Evolutionary conservation across 2,888 invertebrate genomes (phyloP), one percentile per base, ranked within the genome.

Genomic region (Syrphus vitripennis): DNA sequence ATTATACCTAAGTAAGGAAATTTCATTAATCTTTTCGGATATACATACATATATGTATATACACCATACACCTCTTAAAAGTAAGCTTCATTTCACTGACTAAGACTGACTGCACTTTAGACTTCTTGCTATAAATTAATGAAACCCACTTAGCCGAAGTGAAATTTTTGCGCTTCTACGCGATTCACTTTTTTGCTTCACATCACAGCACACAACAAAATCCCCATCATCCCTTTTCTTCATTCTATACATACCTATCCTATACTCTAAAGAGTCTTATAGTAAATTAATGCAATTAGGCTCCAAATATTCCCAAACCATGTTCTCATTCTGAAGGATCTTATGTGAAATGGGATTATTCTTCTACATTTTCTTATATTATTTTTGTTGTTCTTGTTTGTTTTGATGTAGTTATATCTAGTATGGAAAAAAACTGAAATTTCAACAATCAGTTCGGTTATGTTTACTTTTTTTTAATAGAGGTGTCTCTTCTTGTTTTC

Each of bases 201-300:
- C 34, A 26, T 10, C n/a, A 34, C 14, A 19, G 9, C 10, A 14
- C 21, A 61, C 37, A 61, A 42, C 63, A 63, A n/a, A 31, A 12
- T 21, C 31, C 34, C 21, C 21, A n/a, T n/a, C 14, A 12, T 10
- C 45, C 45, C 10, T 34, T 34, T 31, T 19, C 14, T 67, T 5
- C 4, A 14, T 14, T n/a, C 16, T 21, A 6, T 14, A 9, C 12
- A 63, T 24, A 14, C 37, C 2, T 21, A 2, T 42, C 2, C 1
- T 50, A 50, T 50, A 12, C 34, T 34, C 34, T 1, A 24, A 26
- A 42, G n/a, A 40, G 40, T 42, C 53, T 77, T 48, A 57, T 69
- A 76, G 65, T 71, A 77, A 86, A 82, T 81, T 82, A 86, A 86
- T 86, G 77, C 86, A 86, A 86, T 86, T 86, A 86, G 86, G 86